Percentiles rank a stretch among this genome's conserved stretches.
Evolutionary conservation across 1,140 invertebrate genomes (phyloP).

Genomic region (Lepeophtheirus salmonis): DNA sequence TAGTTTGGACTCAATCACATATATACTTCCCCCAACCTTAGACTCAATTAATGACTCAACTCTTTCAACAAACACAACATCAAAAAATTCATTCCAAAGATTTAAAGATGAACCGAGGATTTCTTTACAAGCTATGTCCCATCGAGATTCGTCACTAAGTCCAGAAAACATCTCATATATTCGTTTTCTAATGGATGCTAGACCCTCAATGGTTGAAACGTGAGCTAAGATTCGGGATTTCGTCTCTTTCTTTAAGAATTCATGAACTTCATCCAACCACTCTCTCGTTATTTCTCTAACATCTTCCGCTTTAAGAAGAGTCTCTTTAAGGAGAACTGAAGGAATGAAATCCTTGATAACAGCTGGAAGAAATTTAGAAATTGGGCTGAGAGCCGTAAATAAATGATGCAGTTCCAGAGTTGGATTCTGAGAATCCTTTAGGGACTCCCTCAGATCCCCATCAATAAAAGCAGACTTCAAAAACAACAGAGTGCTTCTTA

Average conservation of each 20-base stretch:
- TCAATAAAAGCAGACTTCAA: no score
- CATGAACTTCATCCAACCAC: slow-evolving; percentile 9
- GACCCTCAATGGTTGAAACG: neutral
- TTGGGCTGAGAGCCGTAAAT: no score
- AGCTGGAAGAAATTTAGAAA: neutral
- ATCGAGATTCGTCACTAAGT: neutral
- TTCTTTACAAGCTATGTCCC: neutral
- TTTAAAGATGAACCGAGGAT: neutral
- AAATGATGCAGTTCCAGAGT: no score
- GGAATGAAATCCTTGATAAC: neutral
- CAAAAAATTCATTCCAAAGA: slow-evolving; percentile 5
- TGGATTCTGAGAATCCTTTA: no score
- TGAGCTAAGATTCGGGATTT: neutral
- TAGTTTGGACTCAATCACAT: neutral
- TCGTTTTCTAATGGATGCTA: neutral
- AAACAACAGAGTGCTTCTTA: no score
- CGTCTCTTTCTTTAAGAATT: neutral
- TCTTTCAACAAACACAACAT: neutral
- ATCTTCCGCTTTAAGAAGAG: neutral
- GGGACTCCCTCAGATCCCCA: no score
- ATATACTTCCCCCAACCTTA: slow-evolving; percentile 1
- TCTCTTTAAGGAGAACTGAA: neutral
- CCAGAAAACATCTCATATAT: neutral
- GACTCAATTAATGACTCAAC: neutral
- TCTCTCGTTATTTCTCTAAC: neutral